A percentile compares a stretch with the other conserved stretches of the same genome.
Conservation (phyloP, 2,113 vertebrate genomes). For the Tamias sibiricus region DNA sequence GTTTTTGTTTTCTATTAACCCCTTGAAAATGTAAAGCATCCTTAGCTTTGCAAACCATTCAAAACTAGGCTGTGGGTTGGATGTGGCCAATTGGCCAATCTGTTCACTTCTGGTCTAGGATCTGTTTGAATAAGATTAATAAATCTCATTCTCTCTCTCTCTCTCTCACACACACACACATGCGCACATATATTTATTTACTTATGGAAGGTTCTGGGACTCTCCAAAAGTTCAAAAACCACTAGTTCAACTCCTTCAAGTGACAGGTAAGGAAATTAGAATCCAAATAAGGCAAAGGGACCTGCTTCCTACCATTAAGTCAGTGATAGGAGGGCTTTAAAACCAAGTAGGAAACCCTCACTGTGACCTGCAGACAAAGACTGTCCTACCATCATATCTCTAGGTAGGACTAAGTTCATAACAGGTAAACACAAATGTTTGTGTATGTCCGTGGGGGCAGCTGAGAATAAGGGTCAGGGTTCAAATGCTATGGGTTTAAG, state of each 20-base stretch:
- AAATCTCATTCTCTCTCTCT: not conserved
- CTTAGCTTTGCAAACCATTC: constrained; percentile 41
- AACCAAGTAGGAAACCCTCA: constrained; percentile 24
- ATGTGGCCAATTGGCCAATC: not conserved
- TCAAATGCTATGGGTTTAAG: not conserved
- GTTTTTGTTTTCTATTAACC: not conserved
- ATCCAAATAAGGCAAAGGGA: constrained; percentile 9
- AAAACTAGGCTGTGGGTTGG: not conserved
- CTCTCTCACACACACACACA: too few species aligned
- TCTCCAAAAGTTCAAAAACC: not conserved
- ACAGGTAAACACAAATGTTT: not conserved
- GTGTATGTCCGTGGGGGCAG: not conserved
- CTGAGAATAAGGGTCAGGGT: too few species aligned
- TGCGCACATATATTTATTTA: too few species aligned
- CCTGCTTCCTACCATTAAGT: too few species aligned
- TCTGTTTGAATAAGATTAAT: not conserved
- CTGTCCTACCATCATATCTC: not conserved
- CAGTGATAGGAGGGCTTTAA: not conserved
- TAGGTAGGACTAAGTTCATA: not conserved
- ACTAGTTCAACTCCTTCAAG: constrained; percentile 41
- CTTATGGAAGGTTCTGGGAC: constrained; percentile 28
- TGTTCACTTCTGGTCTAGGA: not conserved
- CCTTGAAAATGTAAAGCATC: constrained; percentile 15
- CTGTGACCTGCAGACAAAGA: not conserved
- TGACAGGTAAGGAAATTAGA: not conserved